A percentile compares a stretch with the other conserved stretches of the same genome.
Evolutionary conservation across 2,797 vertebrate genomes (phyloP).

Genomic region (Malacoraja senta): DNA sequence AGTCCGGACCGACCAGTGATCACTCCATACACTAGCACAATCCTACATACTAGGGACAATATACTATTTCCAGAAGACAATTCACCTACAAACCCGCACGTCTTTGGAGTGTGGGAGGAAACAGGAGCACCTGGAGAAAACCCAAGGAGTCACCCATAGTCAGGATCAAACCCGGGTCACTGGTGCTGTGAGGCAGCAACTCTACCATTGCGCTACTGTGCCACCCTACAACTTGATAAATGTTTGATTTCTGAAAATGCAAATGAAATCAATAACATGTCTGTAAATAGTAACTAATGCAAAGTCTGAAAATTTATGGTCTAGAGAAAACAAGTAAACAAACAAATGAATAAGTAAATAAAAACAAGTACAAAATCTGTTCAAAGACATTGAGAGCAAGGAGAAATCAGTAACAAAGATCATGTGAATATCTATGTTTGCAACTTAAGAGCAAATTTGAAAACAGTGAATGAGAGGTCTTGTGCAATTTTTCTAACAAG

Average conservation of each 20-base stretch:
- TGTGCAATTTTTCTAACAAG: background rate
- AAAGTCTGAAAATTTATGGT: background rate
- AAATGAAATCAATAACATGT: conserved; percentile 42
- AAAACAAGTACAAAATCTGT: background rate
- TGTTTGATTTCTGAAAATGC: conserved; percentile 37
- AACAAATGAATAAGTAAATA: background rate
- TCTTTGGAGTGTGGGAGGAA: too few relatives aligned
- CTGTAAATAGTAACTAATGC: conserved; percentile 43
- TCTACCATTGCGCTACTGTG: too few relatives aligned
- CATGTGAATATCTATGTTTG: background rate
- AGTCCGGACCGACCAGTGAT: too few relatives aligned
- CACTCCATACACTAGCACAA: too few relatives aligned
- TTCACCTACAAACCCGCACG: too few relatives aligned
- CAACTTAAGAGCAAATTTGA: background rate
- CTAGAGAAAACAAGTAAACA: background rate
- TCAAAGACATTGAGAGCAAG: background rate
- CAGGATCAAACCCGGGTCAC: too few relatives aligned
- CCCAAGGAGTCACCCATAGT: too few relatives aligned
- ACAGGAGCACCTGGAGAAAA: too few relatives aligned
- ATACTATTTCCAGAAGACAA: too few relatives aligned
- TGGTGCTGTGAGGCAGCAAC: too few relatives aligned
- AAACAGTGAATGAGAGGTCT: background rate
- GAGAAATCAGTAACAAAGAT: background rate
- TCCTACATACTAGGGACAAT: too few relatives aligned
- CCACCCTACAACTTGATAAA: background rate